phyloP scores from a whole-genome alignment of 2,113 vertebrate genomes.

The Sinocyclocheilus anophthalmus region DNA sequence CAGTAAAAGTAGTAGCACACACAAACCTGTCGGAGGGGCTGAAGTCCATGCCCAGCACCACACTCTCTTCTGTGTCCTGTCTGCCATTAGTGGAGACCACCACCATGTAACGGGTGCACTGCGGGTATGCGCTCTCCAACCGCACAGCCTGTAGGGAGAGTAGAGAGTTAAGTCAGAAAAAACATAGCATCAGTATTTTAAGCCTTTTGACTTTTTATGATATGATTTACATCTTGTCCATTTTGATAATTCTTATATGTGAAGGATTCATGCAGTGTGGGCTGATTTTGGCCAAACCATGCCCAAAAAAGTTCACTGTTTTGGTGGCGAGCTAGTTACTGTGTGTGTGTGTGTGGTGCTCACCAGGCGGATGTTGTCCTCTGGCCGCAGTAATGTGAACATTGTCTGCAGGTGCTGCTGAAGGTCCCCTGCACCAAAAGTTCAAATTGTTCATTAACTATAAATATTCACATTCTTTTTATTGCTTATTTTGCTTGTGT shows the following conservation, averaged over 20 bases:
- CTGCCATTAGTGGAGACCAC: conserved; percentile 96
- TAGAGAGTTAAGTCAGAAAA: neutral
- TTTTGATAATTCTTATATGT: neutral
- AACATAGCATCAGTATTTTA: neutral
- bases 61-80: conserved; percentile 96
- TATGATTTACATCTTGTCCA: neutral
- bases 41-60: conserved; percentile 96
- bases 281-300: neutral
- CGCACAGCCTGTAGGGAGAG: conserved; percentile 84
- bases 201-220: neutral
- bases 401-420: conserved; percentile 98
- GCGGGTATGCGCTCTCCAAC: conserved; percentile 91
- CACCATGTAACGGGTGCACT: conserved; percentile 96
- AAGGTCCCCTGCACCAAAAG: conserved; percentile 84
- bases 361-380: conserved; percentile 97
- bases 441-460: neutral
- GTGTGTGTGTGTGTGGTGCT: conserved; percentile 56
- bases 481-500: too few relatives aligned
- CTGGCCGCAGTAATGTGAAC: conserved; percentile 94
- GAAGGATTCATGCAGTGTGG: neutral
- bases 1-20: conserved; percentile 60
- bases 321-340: neutral
- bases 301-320: neutral
- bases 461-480: neutral
- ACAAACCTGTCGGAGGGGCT: conserved; percentile 89